Base-by-base conservation (phyloP, 2,888 invertebrate species). In the Pristionchus arcanus region DNA sequence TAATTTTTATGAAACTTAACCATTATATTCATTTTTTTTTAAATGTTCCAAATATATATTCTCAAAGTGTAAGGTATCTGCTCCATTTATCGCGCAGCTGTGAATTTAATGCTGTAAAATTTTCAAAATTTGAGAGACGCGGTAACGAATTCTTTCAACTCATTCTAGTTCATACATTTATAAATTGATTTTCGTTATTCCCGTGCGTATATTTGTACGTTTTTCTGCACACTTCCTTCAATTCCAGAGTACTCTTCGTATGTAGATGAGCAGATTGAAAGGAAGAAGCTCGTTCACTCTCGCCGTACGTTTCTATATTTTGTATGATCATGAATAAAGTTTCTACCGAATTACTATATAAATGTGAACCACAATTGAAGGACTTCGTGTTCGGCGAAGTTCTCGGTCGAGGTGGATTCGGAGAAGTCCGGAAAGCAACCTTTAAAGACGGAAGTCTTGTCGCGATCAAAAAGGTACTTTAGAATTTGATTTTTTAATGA, bases 351-450 rank as follows among this genome's bases (percentile, higher is more conserved):
- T 49, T 49, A 9, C 0, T 49, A 9, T 49, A 49, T 49, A 49
- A 7, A 49, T 11, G 5, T 19, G 34, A 42, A 7, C 31, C 13
- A 31, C 49, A 3, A n/a, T 9, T 89, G 34, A 16, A 89, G 89
- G 89, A 89, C 31, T 89, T 89, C 42, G 63, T 42, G 25, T 11
- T 83, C 15, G 42, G 53, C 16, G 63, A 81, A 11, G 63, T 31
- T 21, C 59, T 89, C 42, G 89, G 89, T 25, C 15, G 42, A 63
- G 89, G 89, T 13, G 89, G 89, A 13, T 89, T 89, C 34, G 89
- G 89, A 1, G 53, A 28, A n/a, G 89, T 89, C 21, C 34, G 63
- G 19, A 89, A 42, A n/a, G 89, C 81, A n/a, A 1, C 55, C 13
- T 89, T 59, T 37, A 88, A 55, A 66, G 3, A 19, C 0, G 53